Percentiles rank a stretch among this genome's conserved stretches.
Evolutionary conservation across 1,140 invertebrate genomes (phyloP).

Genomic region (Lerema accius): DNA sequence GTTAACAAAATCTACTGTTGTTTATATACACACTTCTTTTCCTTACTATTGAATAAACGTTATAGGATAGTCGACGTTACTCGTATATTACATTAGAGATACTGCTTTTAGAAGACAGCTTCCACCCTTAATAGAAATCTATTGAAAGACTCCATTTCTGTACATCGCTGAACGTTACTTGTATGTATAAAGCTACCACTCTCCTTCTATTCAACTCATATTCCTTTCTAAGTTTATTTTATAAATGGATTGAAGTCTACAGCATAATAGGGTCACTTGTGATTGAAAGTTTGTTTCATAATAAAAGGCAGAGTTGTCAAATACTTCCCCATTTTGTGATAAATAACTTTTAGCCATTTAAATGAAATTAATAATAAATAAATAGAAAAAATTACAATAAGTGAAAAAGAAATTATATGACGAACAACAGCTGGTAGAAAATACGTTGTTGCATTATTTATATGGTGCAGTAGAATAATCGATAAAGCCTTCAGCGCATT

Average conservation of each 20-base stretch:
- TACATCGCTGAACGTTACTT: not conserved
- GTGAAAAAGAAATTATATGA: not conserved
- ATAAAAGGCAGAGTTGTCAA: not conserved
- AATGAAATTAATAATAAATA: no score
- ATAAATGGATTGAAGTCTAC: not conserved
- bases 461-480: not conserved
- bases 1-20: no score
- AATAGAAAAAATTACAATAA: no score
- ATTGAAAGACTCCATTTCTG: constrained; percentile 5
- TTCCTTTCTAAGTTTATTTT: not conserved
- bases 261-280: not conserved
- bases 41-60: no score
- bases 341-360: no score
- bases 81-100: not conserved
- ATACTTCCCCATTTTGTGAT: no score
- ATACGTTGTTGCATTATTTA: not conserved
- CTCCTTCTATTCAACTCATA: not conserved
- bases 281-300: not conserved
- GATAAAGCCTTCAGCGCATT: not conserved
- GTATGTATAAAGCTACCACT: not conserved
- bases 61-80: not conserved
- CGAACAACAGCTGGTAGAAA: not conserved
- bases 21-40: no score
- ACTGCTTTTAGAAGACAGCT: not conserved
- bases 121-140: constrained; percentile 2